Base-by-base conservation (phyloP, 1,140 invertebrate species). In the Proales similis region DNA sequence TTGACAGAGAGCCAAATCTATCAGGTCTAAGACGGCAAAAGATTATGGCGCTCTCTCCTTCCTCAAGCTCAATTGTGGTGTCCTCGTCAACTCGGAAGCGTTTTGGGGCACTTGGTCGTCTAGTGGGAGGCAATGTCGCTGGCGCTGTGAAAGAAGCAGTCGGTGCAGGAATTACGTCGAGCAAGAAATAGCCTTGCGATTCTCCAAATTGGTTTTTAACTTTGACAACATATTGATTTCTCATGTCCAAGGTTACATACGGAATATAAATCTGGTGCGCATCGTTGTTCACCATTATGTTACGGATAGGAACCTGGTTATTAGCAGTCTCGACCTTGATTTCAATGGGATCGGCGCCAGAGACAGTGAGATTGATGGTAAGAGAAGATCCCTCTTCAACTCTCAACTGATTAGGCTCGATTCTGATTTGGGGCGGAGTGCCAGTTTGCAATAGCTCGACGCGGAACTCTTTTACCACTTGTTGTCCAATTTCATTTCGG, bases 181-280 rank as follows among this genome's bases (percentile, higher is more conserved):
- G 11, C 9, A 29, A 42, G 30, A 57, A 57, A 26, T 57, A 57
- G 30, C 45, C 51, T 27, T 57, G 51, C 3, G 45, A 24, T 42
- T 24, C 30, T 57, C 51, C 51, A 14, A 42, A 57, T 42, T 57
- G 36, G 19, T 57, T 57, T 17, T 22, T 29, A 9, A 42, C 51
- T 12, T 57, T 42, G 17, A 57, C 45, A 19, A 57, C 39, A 57
- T 57, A 57, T 42, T 57, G 51, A 12, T 42, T 42, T 14, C 45
- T 42, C 51, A 57, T 57, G n/a, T 57, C 51, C 27, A 29, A 42
- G 32, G 36, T 57, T 26, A 57, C 45, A 42, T 57, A 42, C 45
- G 36, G 39, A 22, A 57, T 57, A 26, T 30, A 29, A 20, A 57
- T 57, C 5, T 17, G 29, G 20, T 57, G 39, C 12, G 51, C 45